Percentiles rank a stretch among this genome's conserved stretches.
Evolutionary conservation across 2,888 invertebrate species (phyloP).

Genomic region (Arenicola marina): DNA sequence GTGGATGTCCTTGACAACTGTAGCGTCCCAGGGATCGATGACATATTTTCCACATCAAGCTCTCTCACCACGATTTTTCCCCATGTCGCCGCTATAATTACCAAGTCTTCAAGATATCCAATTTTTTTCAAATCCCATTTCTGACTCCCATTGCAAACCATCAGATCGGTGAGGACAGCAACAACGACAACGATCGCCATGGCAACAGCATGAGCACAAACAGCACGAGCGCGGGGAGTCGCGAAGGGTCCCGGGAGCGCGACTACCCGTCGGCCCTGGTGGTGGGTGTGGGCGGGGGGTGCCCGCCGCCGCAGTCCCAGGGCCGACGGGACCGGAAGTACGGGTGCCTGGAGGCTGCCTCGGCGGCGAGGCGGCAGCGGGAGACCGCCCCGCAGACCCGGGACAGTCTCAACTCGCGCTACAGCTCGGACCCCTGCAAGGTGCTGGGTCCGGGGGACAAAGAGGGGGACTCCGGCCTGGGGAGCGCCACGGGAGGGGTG

Average conservation of each 20-base stretch:
- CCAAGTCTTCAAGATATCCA: no score
- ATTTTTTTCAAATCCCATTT: no score
- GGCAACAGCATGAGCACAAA: background rate
- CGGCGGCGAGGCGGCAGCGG: constrained; percentile 39
- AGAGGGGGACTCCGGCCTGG: background rate
- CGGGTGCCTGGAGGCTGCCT: constrained; percentile 63
- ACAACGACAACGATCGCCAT: background rate
- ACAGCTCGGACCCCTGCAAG: constrained; percentile 83
- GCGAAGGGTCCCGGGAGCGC: background rate
- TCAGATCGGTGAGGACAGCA: constrained; percentile 2
- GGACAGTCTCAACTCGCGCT: constrained; percentile 67
- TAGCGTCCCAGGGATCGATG: no score
- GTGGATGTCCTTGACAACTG: no score
- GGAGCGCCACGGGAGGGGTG: background rate
- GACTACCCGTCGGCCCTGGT: background rate
- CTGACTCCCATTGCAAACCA: no score
- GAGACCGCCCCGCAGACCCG: constrained; percentile 9
- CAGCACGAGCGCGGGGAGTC: constrained; percentile 3
- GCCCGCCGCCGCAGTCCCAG: no score
- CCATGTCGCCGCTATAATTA: no score
- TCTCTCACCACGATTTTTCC: no score
- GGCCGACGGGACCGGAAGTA: constrained; percentile 19
- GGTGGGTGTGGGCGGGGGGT: no score
- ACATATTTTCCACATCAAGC: no score
- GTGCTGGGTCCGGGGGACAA: constrained; percentile 44